Percentiles rank a stretch among this genome's conserved stretches.
Conservation (phyloP, 2,113 vertebrate genomes). For the Macquaria ambigua region DNA sequence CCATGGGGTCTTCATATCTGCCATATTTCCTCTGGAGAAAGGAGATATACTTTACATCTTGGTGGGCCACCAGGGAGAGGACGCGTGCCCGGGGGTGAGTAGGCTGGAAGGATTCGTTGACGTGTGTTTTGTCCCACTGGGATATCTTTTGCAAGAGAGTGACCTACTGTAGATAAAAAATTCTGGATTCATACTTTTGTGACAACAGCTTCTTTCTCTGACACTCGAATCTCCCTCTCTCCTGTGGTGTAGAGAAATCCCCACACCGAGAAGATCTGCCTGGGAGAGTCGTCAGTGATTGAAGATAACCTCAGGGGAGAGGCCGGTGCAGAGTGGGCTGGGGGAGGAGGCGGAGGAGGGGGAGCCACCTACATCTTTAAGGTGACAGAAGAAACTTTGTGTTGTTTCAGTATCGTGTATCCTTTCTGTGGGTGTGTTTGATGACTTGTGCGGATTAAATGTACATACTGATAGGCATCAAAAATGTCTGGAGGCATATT, state of each 20-base stretch:
- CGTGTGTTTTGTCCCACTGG: background rate
- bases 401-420: background rate
- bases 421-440: background rate
- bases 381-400: slow-evolving; percentile 71
- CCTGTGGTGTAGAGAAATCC: slow-evolving; percentile 81
- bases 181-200: background rate
- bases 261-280: slow-evolving; percentile 88
- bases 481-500: slow-evolving; percentile 14
- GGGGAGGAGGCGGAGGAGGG: slow-evolving; percentile 92
- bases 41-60: slow-evolving; percentile 90
- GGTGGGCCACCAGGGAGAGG: slow-evolving; percentile 93
- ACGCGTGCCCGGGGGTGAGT: slow-evolving; percentile 92
- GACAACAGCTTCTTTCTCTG: background rate
- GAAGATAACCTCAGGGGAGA: slow-evolving; percentile 84
- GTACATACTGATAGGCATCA: background rate
- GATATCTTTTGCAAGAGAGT: background rate
- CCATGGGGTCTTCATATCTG: slow-evolving; percentile 91
- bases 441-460: background rate
- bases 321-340: slow-evolving; percentile 84
- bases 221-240: slow-evolving; percentile 20
- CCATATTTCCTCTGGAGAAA: slow-evolving; percentile 88
- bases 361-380: slow-evolving; percentile 91
- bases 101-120: slow-evolving; percentile 9
- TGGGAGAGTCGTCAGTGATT: slow-evolving; percentile 90
- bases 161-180: slow-evolving; percentile 7